A percentile compares a stretch with the other conserved stretches of the same genome.
Evolutionary conservation across 1,140 invertebrate genomes (phyloP).

Genomic region (Pachypeltis micranthus): DNA sequence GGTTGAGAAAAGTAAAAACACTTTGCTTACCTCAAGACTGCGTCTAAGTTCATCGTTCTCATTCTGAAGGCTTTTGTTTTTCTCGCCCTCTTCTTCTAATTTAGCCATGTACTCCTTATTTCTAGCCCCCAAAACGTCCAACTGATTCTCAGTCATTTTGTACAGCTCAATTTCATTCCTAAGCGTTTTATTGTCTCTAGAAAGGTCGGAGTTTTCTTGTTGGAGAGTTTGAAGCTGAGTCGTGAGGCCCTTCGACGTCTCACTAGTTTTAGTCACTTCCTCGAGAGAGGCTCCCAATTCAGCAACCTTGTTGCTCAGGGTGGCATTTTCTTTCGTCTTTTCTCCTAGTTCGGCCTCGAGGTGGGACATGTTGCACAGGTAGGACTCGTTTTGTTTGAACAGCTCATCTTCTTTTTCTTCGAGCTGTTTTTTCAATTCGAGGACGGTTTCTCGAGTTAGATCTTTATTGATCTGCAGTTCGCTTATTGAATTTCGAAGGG

Average conservation of each 20-base stretch:
- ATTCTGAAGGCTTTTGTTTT: not conserved
- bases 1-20: too few relatives aligned
- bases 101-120: not conserved
- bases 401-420: constrained; percentile 17
- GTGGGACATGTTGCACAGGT: constrained; percentile 1
- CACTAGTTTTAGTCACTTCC: too few relatives aligned
- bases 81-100: not conserved
- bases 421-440: constrained; percentile 18
- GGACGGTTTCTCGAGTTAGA: constrained; percentile 14
- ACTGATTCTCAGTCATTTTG: not conserved
- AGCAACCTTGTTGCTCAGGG: not conserved
- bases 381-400: constrained; percentile 4
- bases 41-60: constrained; percentile 21
- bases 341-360: not conserved
- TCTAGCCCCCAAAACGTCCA: not conserved
- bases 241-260: not conserved
- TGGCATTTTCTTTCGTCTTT: not conserved
- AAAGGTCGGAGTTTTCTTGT: not conserved
- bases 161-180: not conserved
- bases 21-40: constrained; percentile 21
- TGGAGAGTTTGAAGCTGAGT: not conserved
- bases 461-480: constrained; percentile 20
- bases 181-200: not conserved
- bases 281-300: too few relatives aligned
- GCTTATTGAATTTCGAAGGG: not conserved